Conservation (phyloP, 2,797 vertebrate genomes). For the Pseudochaenichthys georgianus region DNA sequence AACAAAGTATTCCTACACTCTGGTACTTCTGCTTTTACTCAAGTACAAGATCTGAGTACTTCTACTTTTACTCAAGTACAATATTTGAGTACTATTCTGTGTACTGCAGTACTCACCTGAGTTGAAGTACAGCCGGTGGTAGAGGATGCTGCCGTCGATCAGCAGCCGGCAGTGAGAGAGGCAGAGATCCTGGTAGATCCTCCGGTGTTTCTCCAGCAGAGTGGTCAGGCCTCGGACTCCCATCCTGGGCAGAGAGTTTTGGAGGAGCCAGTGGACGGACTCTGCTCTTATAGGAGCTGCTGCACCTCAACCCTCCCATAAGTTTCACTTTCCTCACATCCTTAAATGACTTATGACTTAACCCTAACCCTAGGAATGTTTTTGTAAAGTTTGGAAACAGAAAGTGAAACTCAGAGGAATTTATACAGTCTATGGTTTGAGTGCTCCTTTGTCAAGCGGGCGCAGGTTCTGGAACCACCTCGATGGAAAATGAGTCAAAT, state of each 20-base stretch:
- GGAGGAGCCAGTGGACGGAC: accelerated
- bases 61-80: no score
- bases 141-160: slow-evolving; percentile 81
- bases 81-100: neutral
- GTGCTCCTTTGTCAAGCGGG: no score
- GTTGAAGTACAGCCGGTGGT: neutral
- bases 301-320: slow-evolving; percentile 18
- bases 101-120: slow-evolving; percentile 36
- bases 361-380: no score
- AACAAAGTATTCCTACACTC: no score
- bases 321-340: slow-evolving; percentile 59
- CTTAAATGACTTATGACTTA: no score
- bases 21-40: no score
- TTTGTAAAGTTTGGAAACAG: no score
- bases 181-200: slow-evolving; percentile 74
- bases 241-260: slow-evolving; percentile 68
- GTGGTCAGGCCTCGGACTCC: slow-evolving; percentile 82
- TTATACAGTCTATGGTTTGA: no score
- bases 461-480: no score
- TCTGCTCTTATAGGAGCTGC: neutral
- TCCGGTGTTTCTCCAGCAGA: slow-evolving; percentile 71
- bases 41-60: no score
- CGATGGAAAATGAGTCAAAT: no score
- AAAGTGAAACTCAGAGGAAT: no score
- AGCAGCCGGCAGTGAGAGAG: slow-evolving; percentile 82